Conservation (phyloP, 2,888 invertebrate species). For the Tiliacea aurago region DNA sequence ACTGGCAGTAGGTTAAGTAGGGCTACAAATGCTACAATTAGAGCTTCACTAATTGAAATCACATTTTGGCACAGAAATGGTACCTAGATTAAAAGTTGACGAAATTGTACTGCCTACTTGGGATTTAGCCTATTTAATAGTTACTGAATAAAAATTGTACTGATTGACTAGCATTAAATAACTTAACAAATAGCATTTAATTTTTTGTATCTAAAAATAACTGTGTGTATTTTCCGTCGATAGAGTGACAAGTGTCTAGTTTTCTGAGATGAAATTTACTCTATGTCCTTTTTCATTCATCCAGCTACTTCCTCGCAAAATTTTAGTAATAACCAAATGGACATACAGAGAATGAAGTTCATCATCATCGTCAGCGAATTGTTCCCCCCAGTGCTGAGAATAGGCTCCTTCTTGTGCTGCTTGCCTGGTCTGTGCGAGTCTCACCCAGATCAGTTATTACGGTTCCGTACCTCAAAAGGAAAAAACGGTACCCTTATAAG, state of each 20-base stretch:
- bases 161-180: neutral
- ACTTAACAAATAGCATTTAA: neutral
- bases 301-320: neutral
- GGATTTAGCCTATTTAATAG: neutral
- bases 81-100: constrained; percentile 21
- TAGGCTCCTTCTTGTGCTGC: too few species aligned
- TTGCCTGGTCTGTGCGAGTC: too few species aligned
- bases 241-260: too few species aligned
- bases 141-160: neutral
- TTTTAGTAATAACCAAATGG: neutral
- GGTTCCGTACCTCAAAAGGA: too few species aligned
- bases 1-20: constrained; percentile 3
- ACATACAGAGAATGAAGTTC: neutral
- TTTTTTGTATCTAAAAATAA: neutral
- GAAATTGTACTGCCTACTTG: constrained; percentile 3
- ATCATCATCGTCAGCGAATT: too few species aligned
- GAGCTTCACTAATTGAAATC: constrained; percentile 36
- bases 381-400: too few species aligned
- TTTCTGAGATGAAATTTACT: too few species aligned
- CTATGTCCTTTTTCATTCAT: rapidly evolving
- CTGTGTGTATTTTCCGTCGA: neutral
- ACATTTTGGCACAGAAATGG: constrained; percentile 45
- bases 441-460: too few species aligned
- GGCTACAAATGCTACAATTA: constrained; percentile 41
- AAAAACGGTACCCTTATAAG: too few species aligned